These are phyloP conservation scores for Misgurnus mizolepis DNA, from an alignment of 2,113 vertebrate species.

Conservation along the genomic window DNA sequence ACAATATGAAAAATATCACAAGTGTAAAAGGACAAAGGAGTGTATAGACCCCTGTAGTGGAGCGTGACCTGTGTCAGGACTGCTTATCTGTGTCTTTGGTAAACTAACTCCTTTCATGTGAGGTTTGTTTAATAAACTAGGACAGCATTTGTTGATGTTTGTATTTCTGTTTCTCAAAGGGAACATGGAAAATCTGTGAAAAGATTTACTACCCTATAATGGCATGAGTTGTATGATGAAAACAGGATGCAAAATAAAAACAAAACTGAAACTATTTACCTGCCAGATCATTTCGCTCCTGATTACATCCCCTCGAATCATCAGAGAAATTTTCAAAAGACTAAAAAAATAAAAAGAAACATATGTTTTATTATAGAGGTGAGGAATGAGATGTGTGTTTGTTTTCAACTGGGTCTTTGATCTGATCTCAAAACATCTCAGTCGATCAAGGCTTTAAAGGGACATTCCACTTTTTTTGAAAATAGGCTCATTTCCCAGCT, in stretches of 20 bases:
- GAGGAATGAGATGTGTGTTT: not conserved
- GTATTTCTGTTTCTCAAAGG: not conserved
- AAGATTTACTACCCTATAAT: not conserved
- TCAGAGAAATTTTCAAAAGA: constrained; percentile 91
- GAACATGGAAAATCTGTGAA: not conserved
- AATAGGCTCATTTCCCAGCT: no score
- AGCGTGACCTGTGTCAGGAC: not conserved
- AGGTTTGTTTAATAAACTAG: constrained; percentile 3
- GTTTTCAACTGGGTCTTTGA: not conserved
- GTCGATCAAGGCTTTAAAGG: not conserved
- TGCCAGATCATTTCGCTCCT: constrained; percentile 81
- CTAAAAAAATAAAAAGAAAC: constrained; percentile 69
- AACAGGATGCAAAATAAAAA: not conserved
- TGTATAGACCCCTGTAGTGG: not conserved
- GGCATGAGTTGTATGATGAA: not conserved
- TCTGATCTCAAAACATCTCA: not conserved
- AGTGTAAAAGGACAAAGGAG: not conserved
- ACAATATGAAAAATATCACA: constrained; percentile 1
- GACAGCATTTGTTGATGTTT: not conserved
- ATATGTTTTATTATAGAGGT: constrained; percentile 2
- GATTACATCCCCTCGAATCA: constrained; percentile 81
- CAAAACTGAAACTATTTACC: constrained; percentile 62
- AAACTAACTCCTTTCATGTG: not conserved
- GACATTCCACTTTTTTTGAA: no score
- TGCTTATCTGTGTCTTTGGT: not conserved